These are phyloP conservation scores for Clamator glandarius DNA, from an alignment of 2,797 vertebrate species.

Conservation along the genomic window DNA sequence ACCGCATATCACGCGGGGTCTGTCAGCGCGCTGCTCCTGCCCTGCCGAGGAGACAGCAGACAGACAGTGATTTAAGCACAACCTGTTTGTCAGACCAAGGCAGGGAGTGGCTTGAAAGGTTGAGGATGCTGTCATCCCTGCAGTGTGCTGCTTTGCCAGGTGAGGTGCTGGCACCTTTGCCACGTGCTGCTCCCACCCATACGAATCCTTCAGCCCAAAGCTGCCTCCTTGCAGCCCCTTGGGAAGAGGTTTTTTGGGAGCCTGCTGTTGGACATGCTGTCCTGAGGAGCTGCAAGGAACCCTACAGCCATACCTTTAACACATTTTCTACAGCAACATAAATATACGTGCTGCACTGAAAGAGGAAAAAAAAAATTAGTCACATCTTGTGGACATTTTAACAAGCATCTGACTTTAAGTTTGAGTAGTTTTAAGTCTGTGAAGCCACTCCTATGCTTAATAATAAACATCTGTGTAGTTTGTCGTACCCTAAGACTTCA, in stretches of 20 bases:
- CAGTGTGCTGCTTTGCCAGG: no score
- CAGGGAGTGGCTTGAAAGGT: background rate
- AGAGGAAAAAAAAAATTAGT: background rate
- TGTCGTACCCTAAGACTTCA: background rate
- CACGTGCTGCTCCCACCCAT: background rate
- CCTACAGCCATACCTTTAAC: background rate
- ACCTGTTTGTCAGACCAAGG: background rate
- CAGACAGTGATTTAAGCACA: background rate
- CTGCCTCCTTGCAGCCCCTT: no score
- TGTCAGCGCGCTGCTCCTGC: slow-evolving; percentile 30
- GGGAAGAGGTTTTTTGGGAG: background rate
- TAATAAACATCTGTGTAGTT: slow-evolving; percentile 51
- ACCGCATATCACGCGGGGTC: background rate
- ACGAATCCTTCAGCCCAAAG: background rate
- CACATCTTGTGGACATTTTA: background rate
- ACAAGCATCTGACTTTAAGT: background rate
- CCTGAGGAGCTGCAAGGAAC: background rate
- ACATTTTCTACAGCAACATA: background rate
- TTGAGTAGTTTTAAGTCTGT: background rate
- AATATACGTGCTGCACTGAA: background rate
- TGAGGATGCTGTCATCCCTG: background rate
- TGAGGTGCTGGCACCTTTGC: background rate
- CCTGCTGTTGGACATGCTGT: accelerated
- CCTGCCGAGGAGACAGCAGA: background rate
- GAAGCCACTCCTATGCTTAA: slow-evolving; percentile 37